These are phyloP conservation scores for Castor canadensis DNA, from an alignment of 2,113 vertebrate species.

Conservation along the genomic window DNA sequence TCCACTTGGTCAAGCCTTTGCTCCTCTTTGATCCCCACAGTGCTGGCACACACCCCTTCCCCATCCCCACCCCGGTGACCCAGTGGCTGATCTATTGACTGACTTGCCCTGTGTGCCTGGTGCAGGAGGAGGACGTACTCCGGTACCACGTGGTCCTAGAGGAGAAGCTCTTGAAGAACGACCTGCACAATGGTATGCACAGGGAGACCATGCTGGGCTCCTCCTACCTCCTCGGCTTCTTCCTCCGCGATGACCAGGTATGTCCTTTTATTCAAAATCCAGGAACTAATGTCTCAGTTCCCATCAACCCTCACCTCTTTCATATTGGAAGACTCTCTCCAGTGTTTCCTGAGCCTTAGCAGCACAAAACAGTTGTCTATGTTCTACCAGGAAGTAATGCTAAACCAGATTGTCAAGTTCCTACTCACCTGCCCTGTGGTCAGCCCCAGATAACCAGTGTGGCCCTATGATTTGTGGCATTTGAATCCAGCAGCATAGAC, in stretches of 20 bases:
- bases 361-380: background rate
- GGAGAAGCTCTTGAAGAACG: slow-evolving; percentile 88
- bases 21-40: background rate
- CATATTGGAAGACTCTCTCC: background rate
- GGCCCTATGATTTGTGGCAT: rapidly evolving
- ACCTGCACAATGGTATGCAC: slow-evolving; percentile 90
- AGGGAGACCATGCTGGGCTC: slow-evolving; percentile 92
- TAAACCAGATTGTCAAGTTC: background rate
- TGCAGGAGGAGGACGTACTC: slow-evolving; percentile 88
- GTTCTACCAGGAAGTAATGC: background rate
- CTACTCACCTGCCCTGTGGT: rapidly evolving
- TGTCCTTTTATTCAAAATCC: background rate
- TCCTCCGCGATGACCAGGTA: slow-evolving; percentile 88
- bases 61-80: no score
- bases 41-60: rapidly evolving
- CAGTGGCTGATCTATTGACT: background rate
- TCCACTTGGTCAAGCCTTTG: rapidly evolving
- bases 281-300: background rate
- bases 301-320: background rate
- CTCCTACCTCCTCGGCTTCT: slow-evolving; percentile 90
- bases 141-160: slow-evolving; percentile 89
- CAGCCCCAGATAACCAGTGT: background rate
- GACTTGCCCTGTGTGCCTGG: background rate
- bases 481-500: background rate
- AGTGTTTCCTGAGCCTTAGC: background rate